Conservation (phyloP, 1,140 invertebrate species). For the Caerostris darwini region DNA sequence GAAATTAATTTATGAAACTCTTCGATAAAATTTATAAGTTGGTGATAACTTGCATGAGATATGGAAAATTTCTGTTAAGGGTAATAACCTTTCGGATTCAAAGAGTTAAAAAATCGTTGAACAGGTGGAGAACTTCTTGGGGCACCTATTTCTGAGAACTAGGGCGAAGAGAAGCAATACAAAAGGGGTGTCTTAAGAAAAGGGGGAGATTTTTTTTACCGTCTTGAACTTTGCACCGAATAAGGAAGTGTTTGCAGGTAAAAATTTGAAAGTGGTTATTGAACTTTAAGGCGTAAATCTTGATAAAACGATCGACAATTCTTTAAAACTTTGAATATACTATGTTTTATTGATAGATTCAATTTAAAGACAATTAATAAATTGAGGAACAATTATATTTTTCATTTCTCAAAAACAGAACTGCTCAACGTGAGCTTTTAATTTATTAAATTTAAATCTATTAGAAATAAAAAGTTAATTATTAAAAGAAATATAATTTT, state of each 20-base stretch:
- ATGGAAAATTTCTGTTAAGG: conserved; percentile 40
- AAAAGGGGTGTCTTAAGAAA: conserved; percentile 1
- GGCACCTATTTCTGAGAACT: conserved; percentile 56
- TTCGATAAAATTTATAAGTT: too few species aligned
- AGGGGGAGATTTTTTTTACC: background rate
- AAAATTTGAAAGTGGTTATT: background rate
- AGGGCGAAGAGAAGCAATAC: background rate
- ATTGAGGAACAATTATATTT: too few species aligned
- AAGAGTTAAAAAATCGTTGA: conserved; percentile 38
- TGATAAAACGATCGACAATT: background rate
- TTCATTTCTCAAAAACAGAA: too few species aligned
- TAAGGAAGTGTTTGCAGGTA: conserved; percentile 20
- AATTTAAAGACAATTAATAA: too few species aligned
- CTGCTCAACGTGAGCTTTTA: too few species aligned
- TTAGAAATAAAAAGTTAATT: too few species aligned
- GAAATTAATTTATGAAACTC: too few species aligned
- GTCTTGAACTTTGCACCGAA: background rate
- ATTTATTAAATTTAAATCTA: too few species aligned
- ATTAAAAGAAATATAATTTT: too few species aligned
- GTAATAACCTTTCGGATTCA: conserved; percentile 7
- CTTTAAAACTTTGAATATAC: too few species aligned
- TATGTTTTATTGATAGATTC: too few species aligned
- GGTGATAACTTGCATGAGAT: background rate
- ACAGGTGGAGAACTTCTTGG: conserved; percentile 48
- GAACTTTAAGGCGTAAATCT: background rate